A percentile compares a stretch with the other conserved stretches of the same genome.
phyloP scores from a whole-genome alignment of 2,797 vertebrate genomes.

The Onychomys torridus region DNA sequence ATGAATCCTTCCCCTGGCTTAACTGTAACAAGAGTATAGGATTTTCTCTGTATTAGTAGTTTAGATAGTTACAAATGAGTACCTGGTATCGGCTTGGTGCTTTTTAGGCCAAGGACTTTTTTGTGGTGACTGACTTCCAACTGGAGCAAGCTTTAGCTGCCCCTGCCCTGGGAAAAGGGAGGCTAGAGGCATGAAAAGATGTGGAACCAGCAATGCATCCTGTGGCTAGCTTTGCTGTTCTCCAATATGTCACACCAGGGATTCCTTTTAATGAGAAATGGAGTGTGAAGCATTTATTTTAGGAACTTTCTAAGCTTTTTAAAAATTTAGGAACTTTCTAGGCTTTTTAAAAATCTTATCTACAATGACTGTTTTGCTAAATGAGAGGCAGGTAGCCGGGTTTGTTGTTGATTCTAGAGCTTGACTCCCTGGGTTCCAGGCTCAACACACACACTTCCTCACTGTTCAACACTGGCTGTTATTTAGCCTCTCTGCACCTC shows the following conservation, averaged over 20 bases:
- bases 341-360: not conserved
- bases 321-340: not conserved
- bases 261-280: slow-evolving; percentile 62
- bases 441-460: not conserved
- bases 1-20: not conserved
- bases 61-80: not conserved
- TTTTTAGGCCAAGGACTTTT: slow-evolving; percentile 12
- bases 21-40: not conserved
- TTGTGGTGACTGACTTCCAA: not conserved
- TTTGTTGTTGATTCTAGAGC: not conserved
- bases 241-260: not conserved
- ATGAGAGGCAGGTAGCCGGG: not conserved
- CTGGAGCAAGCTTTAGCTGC: not conserved
- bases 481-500: slow-evolving; percentile 25
- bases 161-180: not conserved
- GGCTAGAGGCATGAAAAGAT: not conserved
- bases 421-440: not conserved
- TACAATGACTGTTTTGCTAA: not conserved
- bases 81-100: not conserved
- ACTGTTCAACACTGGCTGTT: not conserved
- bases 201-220: not conserved
- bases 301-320: not conserved
- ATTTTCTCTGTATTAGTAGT: not conserved
- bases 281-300: not conserved
- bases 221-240: not conserved